A percentile compares a stretch with the other conserved stretches of the same genome.
Evolutionary conservation across 1,140 invertebrate genomes (phyloP).

Genomic region (Macrobrachium nipponense): DNA sequence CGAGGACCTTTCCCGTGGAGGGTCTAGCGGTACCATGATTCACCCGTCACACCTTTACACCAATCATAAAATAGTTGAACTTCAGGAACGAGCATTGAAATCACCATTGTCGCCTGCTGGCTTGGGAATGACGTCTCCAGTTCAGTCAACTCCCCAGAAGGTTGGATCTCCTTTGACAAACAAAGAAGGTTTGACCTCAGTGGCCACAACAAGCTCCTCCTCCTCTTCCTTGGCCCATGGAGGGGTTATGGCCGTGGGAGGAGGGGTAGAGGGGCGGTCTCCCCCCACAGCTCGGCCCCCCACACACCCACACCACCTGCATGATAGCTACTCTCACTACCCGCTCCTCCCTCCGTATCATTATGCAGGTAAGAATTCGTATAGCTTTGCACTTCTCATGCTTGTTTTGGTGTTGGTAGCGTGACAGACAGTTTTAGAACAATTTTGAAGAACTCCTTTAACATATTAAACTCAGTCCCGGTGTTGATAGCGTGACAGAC

Average conservation of each 20-base stretch:
- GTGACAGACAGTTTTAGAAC: no score
- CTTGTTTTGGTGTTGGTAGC: no score
- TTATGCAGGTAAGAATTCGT: slow-evolving; percentile 55
- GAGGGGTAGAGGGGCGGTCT: slow-evolving; percentile 59
- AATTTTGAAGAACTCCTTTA: no score
- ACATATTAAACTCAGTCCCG: no score
- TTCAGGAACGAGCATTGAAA: slow-evolving; percentile 57
- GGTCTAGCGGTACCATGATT: slow-evolving; percentile 43
- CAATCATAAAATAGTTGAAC: slow-evolving; percentile 56
- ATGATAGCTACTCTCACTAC: slow-evolving; percentile 54
- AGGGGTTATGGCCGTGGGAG: slow-evolving; percentile 47
- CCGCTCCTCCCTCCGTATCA: slow-evolving; percentile 49
- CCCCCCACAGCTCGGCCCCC: slow-evolving; percentile 56
- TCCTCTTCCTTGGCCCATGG: slow-evolving; percentile 45
- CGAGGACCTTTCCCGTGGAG: slow-evolving; percentile 55
- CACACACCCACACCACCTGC: slow-evolving; percentile 61
- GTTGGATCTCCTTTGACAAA: slow-evolving; percentile 39
- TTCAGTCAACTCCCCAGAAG: slow-evolving; percentile 45
- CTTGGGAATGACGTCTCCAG: slow-evolving; percentile 37
- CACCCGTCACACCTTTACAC: slow-evolving; percentile 46
- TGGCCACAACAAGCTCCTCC: slow-evolving; percentile 35
- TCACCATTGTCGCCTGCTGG: slow-evolving; percentile 40
- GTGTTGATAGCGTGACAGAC: no score
- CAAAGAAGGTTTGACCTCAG: slow-evolving; percentile 35
- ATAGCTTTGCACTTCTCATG: neutral